A percentile compares a stretch with the other conserved stretches of the same genome.
These are phyloP conservation scores for Mythimna vitellina DNA, from an alignment of 2,888 invertebrate genomes.

Conservation along the genomic window DNA sequence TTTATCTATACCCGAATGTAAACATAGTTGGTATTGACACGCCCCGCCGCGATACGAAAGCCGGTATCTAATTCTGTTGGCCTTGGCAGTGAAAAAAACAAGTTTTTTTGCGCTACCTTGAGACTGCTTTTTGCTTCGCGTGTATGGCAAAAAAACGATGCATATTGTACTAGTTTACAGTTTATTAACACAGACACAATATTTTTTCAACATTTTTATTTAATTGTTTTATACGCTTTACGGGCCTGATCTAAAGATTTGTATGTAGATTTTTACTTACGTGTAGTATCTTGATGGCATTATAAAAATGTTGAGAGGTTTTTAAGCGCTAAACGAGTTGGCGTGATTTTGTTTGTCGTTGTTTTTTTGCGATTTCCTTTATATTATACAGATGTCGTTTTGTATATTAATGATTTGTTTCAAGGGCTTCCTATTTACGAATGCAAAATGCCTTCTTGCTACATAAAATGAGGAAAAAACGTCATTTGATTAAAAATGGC, in stretches of 20 bases:
- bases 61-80: slow-evolving; percentile 87
- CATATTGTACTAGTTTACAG: slow-evolving; percentile 60
- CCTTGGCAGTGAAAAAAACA: slow-evolving; percentile 90
- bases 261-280: slow-evolving; percentile 31
- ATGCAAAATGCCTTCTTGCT: slow-evolving; percentile 23
- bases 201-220: slow-evolving; percentile 33
- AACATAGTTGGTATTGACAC: slow-evolving; percentile 86
- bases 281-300: slow-evolving; percentile 44
- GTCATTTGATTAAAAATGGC: slow-evolving; percentile 55
- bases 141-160: slow-evolving; percentile 67
- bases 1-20: slow-evolving; percentile 82
- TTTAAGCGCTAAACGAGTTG: slow-evolving; percentile 56
- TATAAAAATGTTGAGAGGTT: slow-evolving; percentile 52
- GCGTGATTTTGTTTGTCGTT: slow-evolving; percentile 34
- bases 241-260: slow-evolving; percentile 34
- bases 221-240: slow-evolving; percentile 37
- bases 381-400: slow-evolving; percentile 20
- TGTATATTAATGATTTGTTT: slow-evolving; percentile 40
- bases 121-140: slow-evolving; percentile 76
- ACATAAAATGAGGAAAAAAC: slow-evolving; percentile 42
- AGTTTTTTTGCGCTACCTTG: slow-evolving; percentile 82
- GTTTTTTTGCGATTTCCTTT: slow-evolving; percentile 53
- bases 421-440: slow-evolving; percentile 51
- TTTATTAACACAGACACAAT: slow-evolving; percentile 50
- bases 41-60: slow-evolving; percentile 80